These are phyloP conservation scores for Caenorhabditis sinica DNA, from an alignment of 2,888 invertebrate species.

Conservation along the genomic window DNA sequence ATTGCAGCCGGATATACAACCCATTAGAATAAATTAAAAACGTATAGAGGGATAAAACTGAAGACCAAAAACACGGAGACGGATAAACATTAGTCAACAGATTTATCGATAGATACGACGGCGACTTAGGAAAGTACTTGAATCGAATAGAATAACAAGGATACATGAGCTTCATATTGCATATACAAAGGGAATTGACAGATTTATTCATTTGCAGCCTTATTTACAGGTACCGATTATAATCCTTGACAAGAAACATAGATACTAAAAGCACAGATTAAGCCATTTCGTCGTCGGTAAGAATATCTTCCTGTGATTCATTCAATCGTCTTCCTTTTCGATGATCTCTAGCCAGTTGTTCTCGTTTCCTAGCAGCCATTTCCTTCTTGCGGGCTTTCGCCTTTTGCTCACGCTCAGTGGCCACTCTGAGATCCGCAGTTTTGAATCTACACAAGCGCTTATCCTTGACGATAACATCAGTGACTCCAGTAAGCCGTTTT, in stretches of 20 bases:
- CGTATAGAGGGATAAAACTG: not conserved
- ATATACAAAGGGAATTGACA: no score
- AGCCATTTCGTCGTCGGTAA: constrained; percentile 39
- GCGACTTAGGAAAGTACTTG: not conserved
- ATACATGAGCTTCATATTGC: no score
- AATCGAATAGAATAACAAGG: no score
- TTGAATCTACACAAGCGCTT: constrained; percentile 46
- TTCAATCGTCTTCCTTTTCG: constrained; percentile 30
- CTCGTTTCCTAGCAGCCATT: constrained; percentile 27
- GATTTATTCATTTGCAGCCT: no score
- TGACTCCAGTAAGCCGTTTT: constrained; percentile 50
- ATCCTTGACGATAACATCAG: constrained; percentile 55
- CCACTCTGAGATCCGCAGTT: constrained; percentile 52
- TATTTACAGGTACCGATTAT: constrained; percentile 2
- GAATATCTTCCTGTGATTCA: constrained; percentile 48
- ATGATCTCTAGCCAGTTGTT: constrained; percentile 25
- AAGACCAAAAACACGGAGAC: not conserved
- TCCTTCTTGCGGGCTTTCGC: constrained; percentile 28
- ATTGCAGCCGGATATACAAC: constrained; percentile 35
- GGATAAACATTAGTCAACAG: not conserved
- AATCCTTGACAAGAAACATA: not conserved
- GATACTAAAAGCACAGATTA: not conserved
- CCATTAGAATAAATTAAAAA: constrained; percentile 53
- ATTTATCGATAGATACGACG: not conserved
- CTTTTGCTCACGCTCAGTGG: constrained; percentile 46